phyloP scores from a whole-genome alignment of 30 jellyfish, hydroid and myxozoan genomes.

The Hydractinia symbiolongicarpus region DNA sequence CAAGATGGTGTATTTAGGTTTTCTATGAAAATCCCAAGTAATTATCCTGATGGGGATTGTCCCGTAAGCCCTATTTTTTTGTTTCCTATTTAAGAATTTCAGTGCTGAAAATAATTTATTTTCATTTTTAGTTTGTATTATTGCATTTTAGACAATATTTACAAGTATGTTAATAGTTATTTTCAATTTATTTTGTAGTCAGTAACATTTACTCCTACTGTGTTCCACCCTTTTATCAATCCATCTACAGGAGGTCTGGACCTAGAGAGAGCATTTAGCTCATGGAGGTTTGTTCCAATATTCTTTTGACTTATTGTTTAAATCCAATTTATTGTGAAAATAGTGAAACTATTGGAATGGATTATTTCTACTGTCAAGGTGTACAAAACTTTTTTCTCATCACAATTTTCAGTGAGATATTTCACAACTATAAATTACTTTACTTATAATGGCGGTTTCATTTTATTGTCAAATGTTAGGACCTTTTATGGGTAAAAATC shows the following conservation, averaged over 20 bases:
- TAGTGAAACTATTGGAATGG: too few relatives aligned
- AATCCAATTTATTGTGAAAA: background rate
- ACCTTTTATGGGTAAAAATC: too few relatives aligned
- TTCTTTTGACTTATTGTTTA: background rate
- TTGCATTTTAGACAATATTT: background rate
- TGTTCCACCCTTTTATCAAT: constrained; percentile 65
- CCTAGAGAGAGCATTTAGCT: constrained; percentile 48
- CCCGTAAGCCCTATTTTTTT: constrained; percentile 42
- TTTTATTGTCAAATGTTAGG: too few relatives aligned
- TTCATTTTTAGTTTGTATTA: background rate
- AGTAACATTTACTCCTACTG: constrained; percentile 48
- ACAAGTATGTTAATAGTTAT: too few relatives aligned
- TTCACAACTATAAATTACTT: too few relatives aligned
- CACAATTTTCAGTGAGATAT: too few relatives aligned
- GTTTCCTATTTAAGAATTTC: background rate
- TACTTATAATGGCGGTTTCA: too few relatives aligned
- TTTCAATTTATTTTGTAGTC: constrained; percentile 18
- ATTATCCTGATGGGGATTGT: constrained; percentile 92
- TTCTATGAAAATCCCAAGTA: constrained; percentile 51
- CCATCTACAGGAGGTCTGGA: constrained; percentile 64
- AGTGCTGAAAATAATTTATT: background rate
- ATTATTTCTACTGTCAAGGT: too few relatives aligned
- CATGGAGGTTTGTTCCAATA: constrained; percentile 55
- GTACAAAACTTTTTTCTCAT: too few relatives aligned
- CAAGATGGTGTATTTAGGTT: constrained; percentile 67